Percentiles rank a stretch among this genome's conserved stretches.
Conservation (phyloP, 2,113 vertebrate genomes). For the Misgurnus anguillicaudatus region DNA sequence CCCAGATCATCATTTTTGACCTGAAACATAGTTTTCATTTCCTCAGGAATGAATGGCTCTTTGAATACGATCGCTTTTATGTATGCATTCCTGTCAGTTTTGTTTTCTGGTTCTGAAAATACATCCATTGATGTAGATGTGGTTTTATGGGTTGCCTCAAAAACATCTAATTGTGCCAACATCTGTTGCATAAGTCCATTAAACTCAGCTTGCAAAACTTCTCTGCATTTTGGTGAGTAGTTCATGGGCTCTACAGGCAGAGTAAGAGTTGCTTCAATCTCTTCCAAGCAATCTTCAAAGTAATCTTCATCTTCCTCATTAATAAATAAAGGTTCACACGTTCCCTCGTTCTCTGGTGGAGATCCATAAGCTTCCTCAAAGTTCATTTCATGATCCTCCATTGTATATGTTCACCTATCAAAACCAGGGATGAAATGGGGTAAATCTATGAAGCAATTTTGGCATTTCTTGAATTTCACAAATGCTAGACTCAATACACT, state of each 20-base stretch:
- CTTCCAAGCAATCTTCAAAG: constrained; percentile 60
- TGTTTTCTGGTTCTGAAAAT: constrained; percentile 23
- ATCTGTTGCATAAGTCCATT: constrained; percentile 53
- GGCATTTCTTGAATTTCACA: neutral
- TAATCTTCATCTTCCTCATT: constrained; percentile 60
- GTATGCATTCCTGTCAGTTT: constrained; percentile 9
- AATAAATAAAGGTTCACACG: constrained; percentile 64
- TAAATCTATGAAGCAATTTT: neutral
- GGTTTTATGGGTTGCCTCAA: constrained; percentile 45
- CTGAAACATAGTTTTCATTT: neutral
- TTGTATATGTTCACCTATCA: constrained; percentile 46
- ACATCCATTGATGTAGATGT: constrained; percentile 33
- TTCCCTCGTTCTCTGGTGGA: constrained; percentile 3
- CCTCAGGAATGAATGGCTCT: constrained; percentile 8
- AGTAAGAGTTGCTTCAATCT: constrained; percentile 42
- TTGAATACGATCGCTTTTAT: neutral
- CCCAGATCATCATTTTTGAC: neutral
- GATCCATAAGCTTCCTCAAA: constrained; percentile 34
- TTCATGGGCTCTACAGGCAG: constrained; percentile 34
- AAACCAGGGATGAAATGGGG: neutral
- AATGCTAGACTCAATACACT: neutral
- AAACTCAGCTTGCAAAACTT: constrained; percentile 47
- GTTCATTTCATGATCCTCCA: constrained; percentile 62
- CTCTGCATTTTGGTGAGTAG: constrained; percentile 44
- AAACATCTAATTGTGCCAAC: constrained; percentile 50